Percentiles rank a stretch among this genome's conserved stretches.
Conservation (phyloP, 2,888 invertebrate species). For the Nebria brevicollis region DNA sequence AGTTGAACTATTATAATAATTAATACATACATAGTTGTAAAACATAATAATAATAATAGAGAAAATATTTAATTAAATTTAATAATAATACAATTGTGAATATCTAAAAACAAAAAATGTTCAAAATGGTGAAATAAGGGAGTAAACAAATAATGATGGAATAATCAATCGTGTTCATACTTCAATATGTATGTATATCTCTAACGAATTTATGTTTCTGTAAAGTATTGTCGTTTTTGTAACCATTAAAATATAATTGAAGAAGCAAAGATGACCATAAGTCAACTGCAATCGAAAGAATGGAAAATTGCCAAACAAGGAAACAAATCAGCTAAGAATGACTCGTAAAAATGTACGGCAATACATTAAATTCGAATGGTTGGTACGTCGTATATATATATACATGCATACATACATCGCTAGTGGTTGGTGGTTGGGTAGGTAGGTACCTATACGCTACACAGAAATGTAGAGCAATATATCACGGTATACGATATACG, state of each 20-base stretch:
- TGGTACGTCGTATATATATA: neutral
- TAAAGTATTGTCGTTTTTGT: neutral
- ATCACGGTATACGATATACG: slow-evolving; percentile 24
- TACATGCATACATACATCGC: neutral
- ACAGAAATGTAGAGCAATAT: slow-evolving; percentile 44
- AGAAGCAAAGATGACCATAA: neutral
- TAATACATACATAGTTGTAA: too few species aligned
- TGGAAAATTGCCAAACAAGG: slow-evolving; percentile 18
- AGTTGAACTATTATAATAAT: too few species aligned
- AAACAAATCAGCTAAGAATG: slow-evolving; percentile 43
- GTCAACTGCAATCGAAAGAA: neutral
- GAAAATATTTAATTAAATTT: too few species aligned
- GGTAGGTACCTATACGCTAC: neutral
- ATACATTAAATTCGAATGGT: slow-evolving; percentile 12
- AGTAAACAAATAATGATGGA: too few species aligned
- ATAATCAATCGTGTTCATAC: too few species aligned
- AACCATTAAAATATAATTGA: neutral
- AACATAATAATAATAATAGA: too few species aligned
- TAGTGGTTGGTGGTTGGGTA: neutral
- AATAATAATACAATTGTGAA: too few species aligned
- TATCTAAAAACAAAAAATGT: too few species aligned
- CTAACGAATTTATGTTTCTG: neutral
- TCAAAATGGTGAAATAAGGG: too few species aligned
- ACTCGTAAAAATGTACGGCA: slow-evolving; percentile 37
- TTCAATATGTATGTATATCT: neutral